These are phyloP conservation scores for Drosophila parthenogenetica DNA, from an alignment of 2,888 invertebrate genomes.

Conservation along the genomic window DNA sequence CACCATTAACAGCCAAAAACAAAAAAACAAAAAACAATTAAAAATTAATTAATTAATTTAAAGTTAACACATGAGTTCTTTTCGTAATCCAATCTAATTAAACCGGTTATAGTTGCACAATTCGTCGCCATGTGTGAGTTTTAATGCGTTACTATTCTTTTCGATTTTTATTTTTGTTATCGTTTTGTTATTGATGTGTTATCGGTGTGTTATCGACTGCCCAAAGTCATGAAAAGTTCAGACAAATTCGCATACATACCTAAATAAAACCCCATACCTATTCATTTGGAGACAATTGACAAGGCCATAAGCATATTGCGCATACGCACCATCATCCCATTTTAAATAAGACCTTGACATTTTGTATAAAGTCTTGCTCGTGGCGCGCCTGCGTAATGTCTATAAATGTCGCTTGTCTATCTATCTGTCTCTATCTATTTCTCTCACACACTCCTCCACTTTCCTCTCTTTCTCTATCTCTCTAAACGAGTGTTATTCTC, in stretches of 20 bases:
- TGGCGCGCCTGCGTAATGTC: constrained; percentile 45
- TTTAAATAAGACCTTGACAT: not conserved
- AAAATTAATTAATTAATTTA: not conserved
- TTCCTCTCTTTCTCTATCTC: constrained; percentile 2
- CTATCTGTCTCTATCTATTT: constrained; percentile 3
- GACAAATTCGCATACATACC: constrained; percentile 6
- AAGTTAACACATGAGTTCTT: constrained; percentile 29
- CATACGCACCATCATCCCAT: constrained; percentile 46
- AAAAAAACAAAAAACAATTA: not conserved
- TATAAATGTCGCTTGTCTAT: constrained; percentile 25
- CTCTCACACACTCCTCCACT: constrained; percentile 3
- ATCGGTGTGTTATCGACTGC: constrained; percentile 13
- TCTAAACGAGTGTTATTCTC: not conserved
- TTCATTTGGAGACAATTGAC: constrained; percentile 5
- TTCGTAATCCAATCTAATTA: constrained; percentile 24
- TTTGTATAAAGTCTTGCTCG: not conserved
- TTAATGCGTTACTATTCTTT: constrained; percentile 41
- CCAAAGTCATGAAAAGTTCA: constrained; percentile 8
- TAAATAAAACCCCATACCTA: not conserved
- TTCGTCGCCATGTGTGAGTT: constrained; percentile 83
- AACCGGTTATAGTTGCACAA: constrained; percentile 74
- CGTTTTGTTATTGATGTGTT: constrained; percentile 2
- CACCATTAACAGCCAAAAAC: constrained; percentile 3
- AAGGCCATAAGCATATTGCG: constrained; percentile 40
- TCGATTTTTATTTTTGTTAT: constrained; percentile 3